Evolutionary conservation across 2,113 vertebrate species (phyloP).

Genomic region (Noturus placidus): DNA sequence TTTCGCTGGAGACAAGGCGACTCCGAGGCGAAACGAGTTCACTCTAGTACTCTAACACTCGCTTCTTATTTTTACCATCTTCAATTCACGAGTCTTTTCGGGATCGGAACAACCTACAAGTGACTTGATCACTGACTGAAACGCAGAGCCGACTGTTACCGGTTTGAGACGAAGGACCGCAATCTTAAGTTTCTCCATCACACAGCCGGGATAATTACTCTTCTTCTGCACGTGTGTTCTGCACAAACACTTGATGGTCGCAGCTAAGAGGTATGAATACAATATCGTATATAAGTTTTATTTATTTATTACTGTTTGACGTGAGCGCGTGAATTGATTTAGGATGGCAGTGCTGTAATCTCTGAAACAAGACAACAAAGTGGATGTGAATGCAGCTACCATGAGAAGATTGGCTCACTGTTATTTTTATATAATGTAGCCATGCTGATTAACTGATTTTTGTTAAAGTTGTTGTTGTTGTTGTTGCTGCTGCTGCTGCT

Average conservation of each 20-base stretch:
- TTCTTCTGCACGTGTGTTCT: not conserved
- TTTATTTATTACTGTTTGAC: not conserved
- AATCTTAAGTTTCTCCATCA: slow-evolving; percentile 61
- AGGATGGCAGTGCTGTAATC: not conserved
- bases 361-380: not conserved
- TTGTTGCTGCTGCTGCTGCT: not conserved
- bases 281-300: not conserved
- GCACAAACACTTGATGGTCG: slow-evolving; percentile 19
- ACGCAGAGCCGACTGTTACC: slow-evolving; percentile 42
- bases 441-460: not conserved
- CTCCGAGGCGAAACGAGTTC: slow-evolving; percentile 54
- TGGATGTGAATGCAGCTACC: not conserved
- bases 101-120: slow-evolving; percentile 25
- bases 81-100: not conserved
- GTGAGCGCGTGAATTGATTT: not conserved
- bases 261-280: slow-evolving; percentile 15
- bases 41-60: not conserved
- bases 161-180: slow-evolving; percentile 14
- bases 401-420: not conserved
- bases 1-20: slow-evolving; percentile 55
- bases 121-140: slow-evolving; percentile 53
- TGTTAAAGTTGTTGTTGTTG: not conserved
- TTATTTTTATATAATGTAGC: no score
- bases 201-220: slow-evolving; percentile 58
- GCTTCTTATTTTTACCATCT: not conserved